A percentile compares a stretch with the other conserved stretches of the same genome.
These are phyloP conservation scores for Andrena bucephala DNA, from an alignment of 2,888 invertebrate genomes.

Conservation along the genomic window DNA sequence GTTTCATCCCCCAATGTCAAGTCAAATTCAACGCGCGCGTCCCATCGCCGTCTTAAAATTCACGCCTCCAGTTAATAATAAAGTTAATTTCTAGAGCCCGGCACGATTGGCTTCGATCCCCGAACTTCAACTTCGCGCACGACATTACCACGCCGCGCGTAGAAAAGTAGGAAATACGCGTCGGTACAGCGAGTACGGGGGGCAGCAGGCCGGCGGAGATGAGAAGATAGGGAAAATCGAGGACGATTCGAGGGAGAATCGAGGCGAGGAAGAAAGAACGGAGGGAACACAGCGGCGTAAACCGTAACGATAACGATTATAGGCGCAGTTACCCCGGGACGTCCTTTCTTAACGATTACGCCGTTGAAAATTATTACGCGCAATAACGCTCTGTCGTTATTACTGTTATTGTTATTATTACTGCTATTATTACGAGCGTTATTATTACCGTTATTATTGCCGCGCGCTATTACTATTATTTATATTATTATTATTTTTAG, in stretches of 20 bases:
- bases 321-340: slow-evolving; percentile 83
- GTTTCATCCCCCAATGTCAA: too few relatives aligned
- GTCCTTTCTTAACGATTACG: slow-evolving; percentile 85
- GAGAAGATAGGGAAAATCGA: slow-evolving; percentile 48
- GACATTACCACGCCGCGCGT: not conserved
- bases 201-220: slow-evolving; percentile 52
- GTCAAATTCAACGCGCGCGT: not conserved
- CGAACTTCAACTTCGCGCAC: not conserved
- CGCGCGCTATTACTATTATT: slow-evolving; percentile 62
- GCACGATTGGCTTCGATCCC: not conserved
- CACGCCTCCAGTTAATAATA: not conserved
- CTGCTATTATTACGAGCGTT: slow-evolving; percentile 78
- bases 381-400: slow-evolving; percentile 83
- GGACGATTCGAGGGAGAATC: slow-evolving; percentile 14
- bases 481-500: slow-evolving; percentile 71
- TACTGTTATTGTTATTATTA: slow-evolving; percentile 83
- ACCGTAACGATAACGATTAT: slow-evolving; percentile 85
- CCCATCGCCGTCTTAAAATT: not conserved
- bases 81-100: not conserved
- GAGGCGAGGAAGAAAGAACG: slow-evolving; percentile 52
- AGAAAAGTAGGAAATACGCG: not conserved
- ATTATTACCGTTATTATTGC: slow-evolving; percentile 74
- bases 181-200: slow-evolving; percentile 11
- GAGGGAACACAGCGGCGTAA: slow-evolving; percentile 80
- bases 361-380: slow-evolving; percentile 84